phyloP scores from a whole-genome alignment of 2,113 vertebrate genomes.

The Daphoenositta chrysoptera region DNA sequence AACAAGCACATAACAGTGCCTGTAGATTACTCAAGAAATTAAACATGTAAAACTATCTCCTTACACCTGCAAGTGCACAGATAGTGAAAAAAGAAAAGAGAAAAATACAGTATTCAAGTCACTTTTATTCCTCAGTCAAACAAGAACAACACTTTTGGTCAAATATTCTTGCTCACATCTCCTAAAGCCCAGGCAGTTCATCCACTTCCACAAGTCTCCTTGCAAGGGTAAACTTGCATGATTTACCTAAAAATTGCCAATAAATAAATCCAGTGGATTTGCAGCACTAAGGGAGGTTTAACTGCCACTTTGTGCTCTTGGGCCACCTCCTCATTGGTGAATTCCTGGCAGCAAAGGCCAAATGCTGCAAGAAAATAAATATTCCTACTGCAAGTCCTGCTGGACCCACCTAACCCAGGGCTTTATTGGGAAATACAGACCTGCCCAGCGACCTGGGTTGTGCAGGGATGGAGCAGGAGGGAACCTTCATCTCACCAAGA shows the following conservation, averaged over 20 bases:
- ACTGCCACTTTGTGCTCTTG: neutral
- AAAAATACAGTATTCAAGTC: neutral
- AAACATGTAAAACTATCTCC: neutral
- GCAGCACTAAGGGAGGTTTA: neutral
- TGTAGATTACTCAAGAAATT: neutral
- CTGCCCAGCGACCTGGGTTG: rapidly evolving
- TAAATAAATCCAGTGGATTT: neutral
- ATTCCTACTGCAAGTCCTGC: neutral
- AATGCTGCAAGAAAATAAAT: neutral
- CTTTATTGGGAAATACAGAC: neutral
- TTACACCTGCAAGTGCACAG: neutral
- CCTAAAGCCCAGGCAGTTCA: neutral
- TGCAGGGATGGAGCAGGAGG: neutral
- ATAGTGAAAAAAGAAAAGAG: neutral
- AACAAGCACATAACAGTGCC: neutral
- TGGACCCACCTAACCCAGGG: neutral
- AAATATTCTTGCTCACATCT: neutral
- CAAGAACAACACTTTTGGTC: neutral
- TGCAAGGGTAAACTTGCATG: neutral
- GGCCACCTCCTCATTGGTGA: neutral
- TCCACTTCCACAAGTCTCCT: neutral
- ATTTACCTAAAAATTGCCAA: neutral
- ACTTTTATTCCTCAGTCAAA: neutral
- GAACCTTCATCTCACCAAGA: neutral
- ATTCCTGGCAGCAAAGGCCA: neutral